Evolutionary conservation across 2,797 vertebrate genomes (phyloP).

Genomic region (Acanthurus leucopareius): DNA sequence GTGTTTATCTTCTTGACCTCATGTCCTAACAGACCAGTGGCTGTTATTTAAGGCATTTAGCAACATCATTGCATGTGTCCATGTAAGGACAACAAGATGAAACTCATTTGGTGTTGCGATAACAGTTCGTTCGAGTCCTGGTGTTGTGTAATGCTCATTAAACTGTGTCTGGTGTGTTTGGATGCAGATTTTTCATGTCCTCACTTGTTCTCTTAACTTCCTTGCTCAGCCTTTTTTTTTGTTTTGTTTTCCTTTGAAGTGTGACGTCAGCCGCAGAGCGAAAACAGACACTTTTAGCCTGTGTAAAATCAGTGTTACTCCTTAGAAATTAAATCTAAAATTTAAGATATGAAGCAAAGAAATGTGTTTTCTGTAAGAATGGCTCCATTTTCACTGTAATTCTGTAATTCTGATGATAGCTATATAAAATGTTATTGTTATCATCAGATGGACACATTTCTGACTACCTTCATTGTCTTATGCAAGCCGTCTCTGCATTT

Average conservation of each 20-base stretch:
- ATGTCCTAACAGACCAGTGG: slow-evolving; percentile 38
- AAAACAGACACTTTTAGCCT: neutral
- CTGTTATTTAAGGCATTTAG: slow-evolving; percentile 57
- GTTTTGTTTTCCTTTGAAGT: slow-evolving; percentile 39
- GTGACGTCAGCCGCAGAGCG: slow-evolving; percentile 2
- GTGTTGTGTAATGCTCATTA: slow-evolving; percentile 66
- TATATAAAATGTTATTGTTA: neutral
- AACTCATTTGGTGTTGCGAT: slow-evolving; percentile 46
- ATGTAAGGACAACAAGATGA: slow-evolving; percentile 46
- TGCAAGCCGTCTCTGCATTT: neutral
- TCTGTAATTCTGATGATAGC: neutral
- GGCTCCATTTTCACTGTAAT: neutral
- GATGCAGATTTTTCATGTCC: slow-evolving; percentile 59
- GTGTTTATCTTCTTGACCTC: slow-evolving; percentile 23
- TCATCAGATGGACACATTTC: neutral
- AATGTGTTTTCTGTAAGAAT: neutral
- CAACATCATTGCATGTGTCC: slow-evolving; percentile 23
- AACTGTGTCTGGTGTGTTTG: slow-evolving; percentile 18
- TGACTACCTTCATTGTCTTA: neutral
- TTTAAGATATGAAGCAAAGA: neutral
- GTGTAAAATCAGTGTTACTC: neutral
- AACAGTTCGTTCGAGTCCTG: slow-evolving; percentile 3
- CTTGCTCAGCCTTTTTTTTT: slow-evolving; percentile 4
- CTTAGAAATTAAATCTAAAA: neutral
- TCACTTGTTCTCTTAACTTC: slow-evolving; percentile 53